phyloP scores from a whole-genome alignment of 2,797 vertebrate species.

The Cynopterus sphinx region DNA sequence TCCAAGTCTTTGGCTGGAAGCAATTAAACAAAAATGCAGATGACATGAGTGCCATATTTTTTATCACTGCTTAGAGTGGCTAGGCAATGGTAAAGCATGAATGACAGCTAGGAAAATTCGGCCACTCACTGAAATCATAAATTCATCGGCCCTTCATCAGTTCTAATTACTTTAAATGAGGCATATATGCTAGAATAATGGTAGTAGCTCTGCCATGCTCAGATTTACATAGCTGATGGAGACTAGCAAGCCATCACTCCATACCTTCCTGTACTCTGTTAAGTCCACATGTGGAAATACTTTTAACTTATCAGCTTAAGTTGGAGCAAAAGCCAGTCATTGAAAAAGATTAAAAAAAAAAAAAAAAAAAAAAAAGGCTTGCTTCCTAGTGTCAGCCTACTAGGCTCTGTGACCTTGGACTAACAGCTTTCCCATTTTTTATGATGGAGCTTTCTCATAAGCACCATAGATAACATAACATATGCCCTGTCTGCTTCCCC shows the following conservation, averaged over 20 bases:
- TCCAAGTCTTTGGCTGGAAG: neutral
- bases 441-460: conserved; percentile 9
- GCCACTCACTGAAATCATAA: neutral
- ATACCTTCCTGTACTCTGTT: neutral
- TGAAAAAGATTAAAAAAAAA: neutral
- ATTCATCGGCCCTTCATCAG: neutral
- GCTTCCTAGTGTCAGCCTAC: neutral
- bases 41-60: neutral
- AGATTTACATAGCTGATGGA: neutral
- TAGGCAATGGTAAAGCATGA: neutral
- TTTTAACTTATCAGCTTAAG: neutral
- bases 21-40: neutral
- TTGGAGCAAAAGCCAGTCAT: neutral
- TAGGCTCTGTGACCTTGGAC: neutral
- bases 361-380: neutral
- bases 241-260: neutral
- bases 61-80: neutral
- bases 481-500: neutral
- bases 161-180: neutral
- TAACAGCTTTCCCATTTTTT: neutral
- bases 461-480: neutral
- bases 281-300: neutral
- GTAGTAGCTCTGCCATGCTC: neutral
- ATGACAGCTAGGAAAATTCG: neutral
- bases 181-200: neutral